Evolutionary conservation across 2,888 invertebrate genomes (phyloP).

Genomic region (Thymelicus lineola): DNA sequence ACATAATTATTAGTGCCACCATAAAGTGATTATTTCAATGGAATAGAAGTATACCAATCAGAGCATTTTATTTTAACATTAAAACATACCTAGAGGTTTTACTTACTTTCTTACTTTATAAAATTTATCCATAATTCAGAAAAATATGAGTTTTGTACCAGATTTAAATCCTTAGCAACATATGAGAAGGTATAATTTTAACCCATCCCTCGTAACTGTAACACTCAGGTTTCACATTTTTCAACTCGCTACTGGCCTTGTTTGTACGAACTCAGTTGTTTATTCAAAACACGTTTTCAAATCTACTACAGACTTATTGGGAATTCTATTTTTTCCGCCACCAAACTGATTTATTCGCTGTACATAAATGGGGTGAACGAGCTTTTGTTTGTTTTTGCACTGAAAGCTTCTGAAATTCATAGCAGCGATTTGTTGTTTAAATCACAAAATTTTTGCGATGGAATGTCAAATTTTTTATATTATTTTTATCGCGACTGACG

Average conservation of each 20-base stretch:
- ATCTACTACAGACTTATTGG: conserved; percentile 36
- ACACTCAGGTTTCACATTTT: conserved; percentile 28
- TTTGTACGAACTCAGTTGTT: conserved; percentile 26
- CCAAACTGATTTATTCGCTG: conserved; percentile 36
- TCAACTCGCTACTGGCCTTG: conserved; percentile 26
- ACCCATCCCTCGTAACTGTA: background rate
- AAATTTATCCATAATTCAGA: background rate
- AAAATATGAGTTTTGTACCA: background rate
- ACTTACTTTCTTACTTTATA: too few relatives aligned
- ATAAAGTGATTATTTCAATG: too few relatives aligned
- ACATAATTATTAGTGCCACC: too few relatives aligned
- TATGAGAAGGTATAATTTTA: background rate
- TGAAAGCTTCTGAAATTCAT: conserved; percentile 27
- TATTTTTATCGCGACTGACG: background rate
- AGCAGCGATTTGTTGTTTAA: conserved; percentile 25
- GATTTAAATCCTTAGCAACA: background rate
- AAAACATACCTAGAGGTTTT: too few relatives aligned
- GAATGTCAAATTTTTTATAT: background rate
- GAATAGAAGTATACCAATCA: too few relatives aligned
- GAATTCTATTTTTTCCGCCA: conserved; percentile 32
- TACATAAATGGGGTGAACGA: conserved; percentile 36
- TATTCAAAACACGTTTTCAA: conserved; percentile 38
- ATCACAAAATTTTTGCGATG: conserved; percentile 6
- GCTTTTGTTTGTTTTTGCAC: conserved; percentile 32
- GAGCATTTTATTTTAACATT: too few relatives aligned